Evolutionary conservation across 2,797 vertebrate genomes (phyloP).

Genomic region (Mormyrops attenuatus): DNA sequence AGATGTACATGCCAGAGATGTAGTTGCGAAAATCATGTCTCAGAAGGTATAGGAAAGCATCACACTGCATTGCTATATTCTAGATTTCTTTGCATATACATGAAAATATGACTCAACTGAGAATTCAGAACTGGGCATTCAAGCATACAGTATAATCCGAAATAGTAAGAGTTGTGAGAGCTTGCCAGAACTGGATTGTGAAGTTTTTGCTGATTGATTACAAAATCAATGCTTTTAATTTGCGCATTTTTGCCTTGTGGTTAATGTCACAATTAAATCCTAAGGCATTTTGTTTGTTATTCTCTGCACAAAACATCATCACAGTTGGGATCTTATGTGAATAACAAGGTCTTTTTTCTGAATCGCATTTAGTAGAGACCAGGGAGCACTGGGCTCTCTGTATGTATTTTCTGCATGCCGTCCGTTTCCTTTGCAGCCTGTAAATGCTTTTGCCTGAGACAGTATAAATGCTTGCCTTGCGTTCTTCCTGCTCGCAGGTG

Average conservation of each 20-base stretch:
- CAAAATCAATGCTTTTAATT: not conserved
- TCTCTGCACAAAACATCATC: conserved; percentile 4
- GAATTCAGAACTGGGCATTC: not conserved
- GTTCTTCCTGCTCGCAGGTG: conserved; percentile 58
- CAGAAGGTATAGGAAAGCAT: conserved; percentile 73
- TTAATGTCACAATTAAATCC: not conserved
- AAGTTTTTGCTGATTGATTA: not conserved
- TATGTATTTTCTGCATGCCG: not conserved
- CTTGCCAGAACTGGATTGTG: not conserved
- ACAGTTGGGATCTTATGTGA: not conserved
- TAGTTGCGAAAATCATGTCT: conserved; percentile 84
- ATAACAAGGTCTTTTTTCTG: not conserved
- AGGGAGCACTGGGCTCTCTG: not conserved
- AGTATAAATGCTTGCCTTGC: conserved; percentile 9
- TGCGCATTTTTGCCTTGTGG: not conserved
- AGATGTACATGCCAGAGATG: conserved; percentile 88
- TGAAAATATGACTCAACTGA: not conserved
- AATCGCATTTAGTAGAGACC: not conserved
- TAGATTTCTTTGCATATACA: not conserved
- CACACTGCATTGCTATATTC: not conserved
- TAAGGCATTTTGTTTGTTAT: not conserved
- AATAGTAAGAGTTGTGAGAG: not conserved
- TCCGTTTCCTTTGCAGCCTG: not conserved
- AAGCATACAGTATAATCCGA: not conserved
- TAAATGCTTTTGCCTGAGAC: not conserved